These are phyloP conservation scores for Cossypha caffra DNA, from an alignment of 2,797 vertebrate species.

Conservation along the genomic window DNA sequence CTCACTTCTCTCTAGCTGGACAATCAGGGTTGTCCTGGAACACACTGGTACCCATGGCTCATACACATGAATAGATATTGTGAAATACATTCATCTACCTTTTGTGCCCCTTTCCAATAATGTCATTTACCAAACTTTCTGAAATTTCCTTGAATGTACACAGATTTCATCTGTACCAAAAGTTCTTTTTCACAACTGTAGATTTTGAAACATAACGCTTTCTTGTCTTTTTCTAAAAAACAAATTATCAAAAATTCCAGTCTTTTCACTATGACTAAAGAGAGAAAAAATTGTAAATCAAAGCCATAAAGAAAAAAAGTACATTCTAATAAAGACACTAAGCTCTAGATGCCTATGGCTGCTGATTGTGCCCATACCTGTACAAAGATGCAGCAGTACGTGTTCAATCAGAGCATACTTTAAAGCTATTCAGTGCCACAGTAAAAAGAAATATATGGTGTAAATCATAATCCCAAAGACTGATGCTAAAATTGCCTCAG, in stretches of 20 bases:
- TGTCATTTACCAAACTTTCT: background rate
- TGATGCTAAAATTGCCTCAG: background rate
- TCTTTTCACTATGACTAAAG: background rate
- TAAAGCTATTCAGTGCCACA: background rate
- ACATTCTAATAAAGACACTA: background rate
- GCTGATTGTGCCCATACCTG: background rate
- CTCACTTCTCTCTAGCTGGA: background rate
- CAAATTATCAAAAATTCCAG: background rate
- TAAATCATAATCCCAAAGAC: constrained; percentile 6
- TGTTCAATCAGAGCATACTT: background rate
- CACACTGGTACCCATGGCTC: rapidly evolving
- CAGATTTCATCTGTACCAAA: background rate
- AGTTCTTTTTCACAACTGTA: background rate
- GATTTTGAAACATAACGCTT: background rate
- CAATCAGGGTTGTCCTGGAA: background rate
- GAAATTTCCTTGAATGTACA: background rate
- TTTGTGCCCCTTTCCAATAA: background rate
- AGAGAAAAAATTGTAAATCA: background rate
- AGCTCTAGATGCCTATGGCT: background rate
- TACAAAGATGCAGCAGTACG: background rate
- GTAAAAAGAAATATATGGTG: background rate
- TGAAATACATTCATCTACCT: background rate
- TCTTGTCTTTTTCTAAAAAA: background rate
- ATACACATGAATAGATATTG: background rate
- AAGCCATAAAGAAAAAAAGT: background rate